Percentiles rank a stretch among this genome's conserved stretches.
These are phyloP conservation scores for Toxotes lorentzi DNA, from an alignment of 2,797 vertebrate genomes.

Conservation along the genomic window DNA sequence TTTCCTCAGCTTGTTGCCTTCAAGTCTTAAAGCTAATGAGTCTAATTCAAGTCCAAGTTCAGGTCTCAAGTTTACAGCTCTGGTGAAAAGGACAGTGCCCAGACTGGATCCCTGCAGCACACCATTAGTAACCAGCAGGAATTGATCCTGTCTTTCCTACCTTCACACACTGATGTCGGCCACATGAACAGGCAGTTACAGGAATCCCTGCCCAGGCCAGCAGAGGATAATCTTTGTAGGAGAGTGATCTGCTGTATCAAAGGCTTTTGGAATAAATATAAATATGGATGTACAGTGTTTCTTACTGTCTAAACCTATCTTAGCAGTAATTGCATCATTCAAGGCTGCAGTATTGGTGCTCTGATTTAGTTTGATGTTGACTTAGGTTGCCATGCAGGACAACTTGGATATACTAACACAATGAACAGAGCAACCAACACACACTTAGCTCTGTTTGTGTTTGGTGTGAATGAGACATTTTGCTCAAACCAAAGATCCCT, in stretches of 20 bases:
- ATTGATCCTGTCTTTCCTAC: not conserved
- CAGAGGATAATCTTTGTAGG: not conserved
- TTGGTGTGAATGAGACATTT: not conserved
- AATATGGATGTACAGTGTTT: not conserved
- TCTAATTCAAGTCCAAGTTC: not conserved
- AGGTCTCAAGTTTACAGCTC: not conserved
- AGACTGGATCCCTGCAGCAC: not conserved
- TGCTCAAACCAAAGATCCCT: conserved; percentile 16
- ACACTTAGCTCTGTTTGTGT: not conserved
- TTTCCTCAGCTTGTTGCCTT: not conserved
- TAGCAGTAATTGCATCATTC: not conserved
- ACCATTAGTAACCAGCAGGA: not conserved
- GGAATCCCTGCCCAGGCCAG: not conserved
- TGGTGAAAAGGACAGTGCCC: not conserved
- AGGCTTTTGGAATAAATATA: not conserved
- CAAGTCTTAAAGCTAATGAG: not conserved
- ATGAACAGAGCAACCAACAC: not conserved
- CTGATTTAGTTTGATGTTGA: too few species aligned
- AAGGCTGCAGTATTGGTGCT: not conserved
- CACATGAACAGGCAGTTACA: not conserved
- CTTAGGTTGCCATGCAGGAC: too few species aligned
- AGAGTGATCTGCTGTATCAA: not conserved
- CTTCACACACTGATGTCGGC: not conserved
- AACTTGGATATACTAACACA: not conserved
- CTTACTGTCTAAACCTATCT: not conserved